These are phyloP conservation scores for Nylanderia fulva DNA, from an alignment of 1,140 invertebrate species.

Conservation along the genomic window DNA sequence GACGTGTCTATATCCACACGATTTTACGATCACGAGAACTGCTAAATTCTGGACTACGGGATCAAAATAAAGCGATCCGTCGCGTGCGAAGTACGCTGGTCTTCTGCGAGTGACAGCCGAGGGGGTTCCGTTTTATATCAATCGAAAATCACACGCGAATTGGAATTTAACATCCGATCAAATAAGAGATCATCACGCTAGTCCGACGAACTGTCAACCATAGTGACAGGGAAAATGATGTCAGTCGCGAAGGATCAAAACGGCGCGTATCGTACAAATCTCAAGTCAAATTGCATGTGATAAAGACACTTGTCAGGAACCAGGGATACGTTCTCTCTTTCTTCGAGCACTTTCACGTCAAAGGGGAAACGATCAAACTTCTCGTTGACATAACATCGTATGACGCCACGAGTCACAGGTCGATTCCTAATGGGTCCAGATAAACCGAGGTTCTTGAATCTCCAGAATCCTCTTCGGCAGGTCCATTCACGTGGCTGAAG, in stretches of 20 bases:
- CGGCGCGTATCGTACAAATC: not conserved
- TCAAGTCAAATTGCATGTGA: not conserved
- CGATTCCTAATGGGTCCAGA: not conserved
- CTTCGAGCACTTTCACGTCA: not conserved
- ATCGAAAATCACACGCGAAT: slow-evolving; percentile 27
- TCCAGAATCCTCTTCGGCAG: not conserved
- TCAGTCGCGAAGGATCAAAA: not conserved
- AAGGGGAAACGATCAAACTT: not conserved
- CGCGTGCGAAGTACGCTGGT: not conserved
- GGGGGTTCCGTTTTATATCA: slow-evolving; percentile 12
- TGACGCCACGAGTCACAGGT: not conserved
- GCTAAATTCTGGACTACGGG: not conserved
- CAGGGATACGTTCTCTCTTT: not conserved
- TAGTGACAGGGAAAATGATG: not conserved
- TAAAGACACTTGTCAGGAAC: slow-evolving; percentile 20
- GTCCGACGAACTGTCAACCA: not conserved
- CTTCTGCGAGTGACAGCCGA: not conserved
- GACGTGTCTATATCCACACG: not conserved
- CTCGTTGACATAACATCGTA: not conserved
- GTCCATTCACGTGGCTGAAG: not conserved
- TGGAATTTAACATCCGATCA: not conserved
- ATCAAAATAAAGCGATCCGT: not conserved
- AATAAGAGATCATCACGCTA: not conserved
- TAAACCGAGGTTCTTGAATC: not conserved
- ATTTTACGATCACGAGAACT: not conserved